Evolutionary conservation across 2,888 invertebrate species (phyloP).

Genomic region (Troglohyphantes excavatus): DNA sequence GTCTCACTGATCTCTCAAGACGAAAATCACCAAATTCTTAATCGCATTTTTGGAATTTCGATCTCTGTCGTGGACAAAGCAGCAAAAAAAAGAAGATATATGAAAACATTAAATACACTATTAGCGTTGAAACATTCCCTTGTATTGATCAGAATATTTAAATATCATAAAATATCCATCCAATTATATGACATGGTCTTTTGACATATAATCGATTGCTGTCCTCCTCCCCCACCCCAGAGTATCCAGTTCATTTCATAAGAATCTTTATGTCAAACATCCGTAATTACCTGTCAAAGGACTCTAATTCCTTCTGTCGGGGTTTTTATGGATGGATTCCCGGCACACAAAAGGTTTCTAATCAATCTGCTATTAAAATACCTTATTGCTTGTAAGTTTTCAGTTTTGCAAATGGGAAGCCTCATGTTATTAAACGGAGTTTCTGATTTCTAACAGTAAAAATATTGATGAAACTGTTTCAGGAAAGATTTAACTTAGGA

Average conservation of each 20-base stretch:
- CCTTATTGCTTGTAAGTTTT: not conserved
- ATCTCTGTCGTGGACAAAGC: too few species aligned
- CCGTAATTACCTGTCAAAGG: conserved; percentile 33
- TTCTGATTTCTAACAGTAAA: too few species aligned
- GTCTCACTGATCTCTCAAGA: too few species aligned
- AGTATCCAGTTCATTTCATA: not conserved
- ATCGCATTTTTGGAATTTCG: too few species aligned
- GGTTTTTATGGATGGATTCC: not conserved
- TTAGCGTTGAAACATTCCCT: not conserved
- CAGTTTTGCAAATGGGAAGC: conserved; percentile 10
- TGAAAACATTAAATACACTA: too few species aligned
- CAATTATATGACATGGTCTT: not conserved
- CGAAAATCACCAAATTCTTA: too few species aligned
- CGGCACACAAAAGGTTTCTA: conserved; percentile 34
- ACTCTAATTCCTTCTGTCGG: conserved; percentile 8
- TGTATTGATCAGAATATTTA: not conserved
- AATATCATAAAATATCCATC: not conserved
- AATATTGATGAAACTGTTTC: too few species aligned
- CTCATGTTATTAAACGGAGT: too few species aligned
- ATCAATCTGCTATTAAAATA: not conserved
- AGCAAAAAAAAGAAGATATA: too few species aligned
- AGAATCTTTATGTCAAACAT: conserved; percentile 21
- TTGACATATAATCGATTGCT: not conserved
- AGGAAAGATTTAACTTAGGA: too few species aligned
- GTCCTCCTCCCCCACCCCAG: not conserved